Conservation (phyloP, 2,797 vertebrate species). For the Pseudotriccus pelzelni region DNA sequence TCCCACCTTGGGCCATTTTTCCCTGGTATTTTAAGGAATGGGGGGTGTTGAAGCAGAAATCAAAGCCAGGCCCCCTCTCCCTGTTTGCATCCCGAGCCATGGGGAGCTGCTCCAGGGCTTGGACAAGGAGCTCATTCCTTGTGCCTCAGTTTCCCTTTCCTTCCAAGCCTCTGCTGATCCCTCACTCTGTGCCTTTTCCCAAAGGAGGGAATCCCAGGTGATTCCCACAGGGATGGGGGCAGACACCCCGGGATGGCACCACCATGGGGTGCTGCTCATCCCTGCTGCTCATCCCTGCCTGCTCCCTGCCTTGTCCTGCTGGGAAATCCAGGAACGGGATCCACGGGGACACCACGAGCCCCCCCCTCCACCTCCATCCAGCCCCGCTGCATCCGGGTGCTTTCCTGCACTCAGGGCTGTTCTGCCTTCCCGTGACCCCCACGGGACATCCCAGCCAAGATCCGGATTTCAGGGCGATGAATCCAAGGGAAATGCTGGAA, state of each 20-base stretch:
- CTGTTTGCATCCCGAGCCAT: background rate
- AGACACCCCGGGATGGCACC: background rate
- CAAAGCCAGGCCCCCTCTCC: background rate
- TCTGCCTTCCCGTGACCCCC: background rate
- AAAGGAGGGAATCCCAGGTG: background rate
- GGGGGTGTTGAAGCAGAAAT: background rate
- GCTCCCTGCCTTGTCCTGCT: accelerated
- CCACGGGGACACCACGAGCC: accelerated
- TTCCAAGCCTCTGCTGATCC: background rate
- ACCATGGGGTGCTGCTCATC: background rate
- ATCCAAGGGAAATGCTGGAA: background rate
- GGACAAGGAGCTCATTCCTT: background rate
- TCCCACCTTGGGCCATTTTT: background rate
- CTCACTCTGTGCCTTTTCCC: background rate
- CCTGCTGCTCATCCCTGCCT: background rate
- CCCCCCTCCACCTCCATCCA: background rate
- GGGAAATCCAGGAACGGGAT: accelerated
- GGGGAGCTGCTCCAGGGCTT: background rate
- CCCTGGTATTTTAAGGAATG: background rate
- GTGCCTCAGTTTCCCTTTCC: background rate
- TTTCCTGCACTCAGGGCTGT: accelerated
- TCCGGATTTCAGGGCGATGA: background rate
- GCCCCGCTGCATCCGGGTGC: background rate
- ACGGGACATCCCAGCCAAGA: background rate
- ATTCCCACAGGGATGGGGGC: background rate